These are phyloP conservation scores for Atlantisia rogersi DNA, from an alignment of 2,113 vertebrate genomes.

Conservation along the genomic window DNA sequence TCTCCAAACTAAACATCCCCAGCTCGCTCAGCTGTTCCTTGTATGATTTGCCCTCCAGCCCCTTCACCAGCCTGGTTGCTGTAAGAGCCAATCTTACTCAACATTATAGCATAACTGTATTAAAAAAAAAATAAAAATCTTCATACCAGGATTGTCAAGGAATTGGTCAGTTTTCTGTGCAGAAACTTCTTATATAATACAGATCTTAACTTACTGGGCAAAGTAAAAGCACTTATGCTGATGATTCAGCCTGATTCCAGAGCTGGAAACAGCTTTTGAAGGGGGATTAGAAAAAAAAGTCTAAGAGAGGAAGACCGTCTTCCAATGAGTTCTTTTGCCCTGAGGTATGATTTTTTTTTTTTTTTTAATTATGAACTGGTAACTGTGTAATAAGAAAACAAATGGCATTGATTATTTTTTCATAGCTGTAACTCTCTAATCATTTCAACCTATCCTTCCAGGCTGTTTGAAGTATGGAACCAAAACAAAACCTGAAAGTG, in stretches of 20 bases:
- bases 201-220: background rate
- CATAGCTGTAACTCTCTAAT: conserved; percentile 3
- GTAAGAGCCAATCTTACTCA: background rate
- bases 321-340: background rate
- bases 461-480: conserved; percentile 11
- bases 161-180: background rate
- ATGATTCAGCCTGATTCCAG: background rate
- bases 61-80: too few species aligned
- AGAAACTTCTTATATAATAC: background rate
- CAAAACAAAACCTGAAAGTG: background rate
- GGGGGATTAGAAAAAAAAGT: background rate
- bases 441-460: background rate
- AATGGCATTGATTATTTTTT: conserved; percentile 38
- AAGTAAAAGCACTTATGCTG: background rate
- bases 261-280: background rate
- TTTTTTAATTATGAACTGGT: background rate
- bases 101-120: background rate
- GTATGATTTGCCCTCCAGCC: too few species aligned
- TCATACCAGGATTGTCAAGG: background rate
- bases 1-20: too few species aligned
- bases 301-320: background rate
- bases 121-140: background rate
- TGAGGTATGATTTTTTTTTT: background rate
- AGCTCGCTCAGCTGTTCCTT: too few species aligned
- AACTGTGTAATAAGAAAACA: conserved; percentile 28